phyloP scores from a whole-genome alignment of 53 echinoderm and acorn worm genomes.

The Apostichopus leukothele region DNA sequence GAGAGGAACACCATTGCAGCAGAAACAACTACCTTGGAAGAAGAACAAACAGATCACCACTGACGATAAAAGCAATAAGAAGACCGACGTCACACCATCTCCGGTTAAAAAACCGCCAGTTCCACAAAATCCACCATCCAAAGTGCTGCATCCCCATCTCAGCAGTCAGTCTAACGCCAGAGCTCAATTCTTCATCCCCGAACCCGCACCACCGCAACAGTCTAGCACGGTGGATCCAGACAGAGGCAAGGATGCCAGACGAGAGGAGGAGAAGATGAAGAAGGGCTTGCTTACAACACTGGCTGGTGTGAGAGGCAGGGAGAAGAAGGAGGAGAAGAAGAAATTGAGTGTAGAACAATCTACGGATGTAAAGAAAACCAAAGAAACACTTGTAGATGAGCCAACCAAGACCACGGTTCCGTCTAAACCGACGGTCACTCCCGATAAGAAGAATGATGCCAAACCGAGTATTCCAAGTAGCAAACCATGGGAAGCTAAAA shows the following conservation, averaged over 20 bases:
- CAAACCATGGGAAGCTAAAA: background rate
- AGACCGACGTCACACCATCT: slow-evolving; percentile 21
- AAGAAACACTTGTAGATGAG: slow-evolving; percentile 22
- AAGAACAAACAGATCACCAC: background rate
- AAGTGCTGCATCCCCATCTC: slow-evolving; percentile 38
- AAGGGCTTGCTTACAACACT: slow-evolving; percentile 11
- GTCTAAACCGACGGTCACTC: background rate
- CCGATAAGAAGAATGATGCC: background rate
- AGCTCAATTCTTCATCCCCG: slow-evolving; percentile 28
- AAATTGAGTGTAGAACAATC: background rate
- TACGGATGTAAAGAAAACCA: background rate
- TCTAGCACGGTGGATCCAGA: too few relatives aligned
- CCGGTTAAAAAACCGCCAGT: slow-evolving; percentile 6
- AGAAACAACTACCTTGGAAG: slow-evolving; percentile 27
- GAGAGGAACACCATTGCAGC: background rate
- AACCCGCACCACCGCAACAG: background rate
- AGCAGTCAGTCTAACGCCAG: slow-evolving; percentile 21
- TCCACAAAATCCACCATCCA: slow-evolving; percentile 18
- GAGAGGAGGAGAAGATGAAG: background rate
- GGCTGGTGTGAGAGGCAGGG: slow-evolving; percentile 29
- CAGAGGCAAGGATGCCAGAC: too few relatives aligned
- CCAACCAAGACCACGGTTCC: background rate
- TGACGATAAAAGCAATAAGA: background rate
- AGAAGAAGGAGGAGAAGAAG: background rate
- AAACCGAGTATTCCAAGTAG: background rate